Evolutionary conservation across 2,888 invertebrate species (phyloP), one percentile per base, ranked within the genome.

Genomic region (Metalampra italica): DNA sequence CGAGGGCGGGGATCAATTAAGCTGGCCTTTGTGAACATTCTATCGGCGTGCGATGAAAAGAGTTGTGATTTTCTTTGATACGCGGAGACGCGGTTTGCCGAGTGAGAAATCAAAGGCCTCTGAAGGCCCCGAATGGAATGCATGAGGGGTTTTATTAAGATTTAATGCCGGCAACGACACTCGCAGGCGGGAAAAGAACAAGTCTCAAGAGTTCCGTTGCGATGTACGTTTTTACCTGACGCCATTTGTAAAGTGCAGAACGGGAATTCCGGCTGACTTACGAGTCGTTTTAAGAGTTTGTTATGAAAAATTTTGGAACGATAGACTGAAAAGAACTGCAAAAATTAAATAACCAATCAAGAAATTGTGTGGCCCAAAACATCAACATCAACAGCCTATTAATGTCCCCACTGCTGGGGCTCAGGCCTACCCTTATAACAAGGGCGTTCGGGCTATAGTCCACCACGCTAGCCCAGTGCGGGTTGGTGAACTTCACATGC

Each of bases 1-100:
- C 68, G 68, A 13, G 66, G 60, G 68, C 75, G 76, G 72, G 79
- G 83, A 84, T 87, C 85, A 87, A 85, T 87, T 86, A 85, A 75
- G 77, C 75, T 75, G 77, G 75, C 75, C 71, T 82, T 78, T 79
- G 80, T 78, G 78, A 73, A 80, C 83, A 82, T 87, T 87, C 81
- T 87, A 88, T 89, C 86, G 87, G 82, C 78, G 82, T 75, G 81
- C 88, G 87, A 85, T 88, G 85, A 88, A 89, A 88, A 89, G 88
- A 89, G 88, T 89, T 89, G 82, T 87, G 86, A 87, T 82, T 83
- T 88, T 85, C 87, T 89, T 89, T 88, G 88, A 87, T 84, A 86
- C 72, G 68, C 73, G 81, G 77, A 85, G 87, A 80, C 85, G 83
- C 76, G 83, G 88, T 87, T 88, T 88, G 82, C 87, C 89, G 78